Base-by-base conservation (phyloP, 1,140 invertebrate species). In the Aphelinus atriplicis region DNA sequence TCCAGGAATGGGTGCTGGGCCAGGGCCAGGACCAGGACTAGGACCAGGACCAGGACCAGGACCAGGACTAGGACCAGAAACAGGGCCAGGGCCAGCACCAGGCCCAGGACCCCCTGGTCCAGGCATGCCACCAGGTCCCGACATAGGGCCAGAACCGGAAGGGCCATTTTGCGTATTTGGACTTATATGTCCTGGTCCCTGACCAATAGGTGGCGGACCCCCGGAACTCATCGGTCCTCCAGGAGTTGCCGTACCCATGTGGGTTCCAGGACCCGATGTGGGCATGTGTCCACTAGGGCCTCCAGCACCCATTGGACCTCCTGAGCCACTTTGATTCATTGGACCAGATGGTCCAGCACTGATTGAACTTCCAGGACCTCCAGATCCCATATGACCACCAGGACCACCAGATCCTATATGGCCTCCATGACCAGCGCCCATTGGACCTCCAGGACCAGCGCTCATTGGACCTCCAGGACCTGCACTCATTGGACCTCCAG, bases 281-380 rank as follows among this genome's bases (percentile, higher is more conserved):
- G 82, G 81, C 80, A 85, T 85, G 67, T 83, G 84, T 7, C 82
- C 82, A 42, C 79, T 78, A 0, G 80, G 81, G 4, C 26, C 43
- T 61, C 63, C 68, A 2, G 77, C 73, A 6, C 58, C 75, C 68
- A 76, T 77, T 26, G 71, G 71, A 43, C 64, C 71, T 6, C 55
- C 56, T n/a, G 71, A 61, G 1, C 10, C 80, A 9, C 57, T 57
- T 53, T 53, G 51, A 53, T 9, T 9, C 70, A 78, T 78, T 1
- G 62, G 62, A 47, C 55, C 62, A 10, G 7, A 53, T 1, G 62
- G 10, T 5, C 7, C 79, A 78, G 50, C 80, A 79, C 7, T 79
- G 79, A 9, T 79, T 50, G 47, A 67, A 45, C 80, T 64, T 48
- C 71, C 78, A 68, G 80, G 80, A 3, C 73, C 78, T 65, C 78